Evolutionary conservation across 2,888 invertebrate genomes (phyloP), one percentile per base, ranked within the genome.

Genomic region (Coronaproctus castanopsis): DNA sequence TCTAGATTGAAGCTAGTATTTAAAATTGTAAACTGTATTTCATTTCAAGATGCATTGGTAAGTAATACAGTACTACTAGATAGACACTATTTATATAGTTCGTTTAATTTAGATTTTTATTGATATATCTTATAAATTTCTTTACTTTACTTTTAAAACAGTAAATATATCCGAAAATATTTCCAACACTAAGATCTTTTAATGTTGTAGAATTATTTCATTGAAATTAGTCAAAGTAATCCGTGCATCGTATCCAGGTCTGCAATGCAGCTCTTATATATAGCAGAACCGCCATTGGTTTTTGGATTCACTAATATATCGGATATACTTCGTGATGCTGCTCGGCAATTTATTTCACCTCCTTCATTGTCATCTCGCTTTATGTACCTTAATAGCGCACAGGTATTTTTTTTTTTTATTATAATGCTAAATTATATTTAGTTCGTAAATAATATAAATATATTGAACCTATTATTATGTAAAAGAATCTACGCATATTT

Each of bases 221-320:
- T 87, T 71, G 89, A 92, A 68, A 93, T 93, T 72, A 93, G 93
- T 68, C 82, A 85, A 54, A 82, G 83, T 67, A 79, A 80, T 62
- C 90, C 93, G 1, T 95, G 95, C 72, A 88, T 95, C 61, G 77
- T 96, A 8, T 92, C 93, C 1, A 80, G 96, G 58, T 92, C 93
- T 54, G 82, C 92, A 50, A 75, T 95, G 2, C 93, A 91, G 71
- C 77, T 87, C 62, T 75, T 90, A 24, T 90, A 89, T 71, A 76
- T 85, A 61, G 72, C 72, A 48, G 67, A 68, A 2, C 65, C 66
- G 20, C 73, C 73, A 64, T 70, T 67, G 72, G 74, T 80, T n/a
- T 78, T 80, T 66, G 80, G 81, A 20, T 72, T 75, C 22, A 77
- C 77, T 62, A 75, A 77, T 64, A 76, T 90, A 68, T 77, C 82